A percentile compares a stretch with the other conserved stretches of the same genome.
phyloP scores from a whole-genome alignment of 2,113 vertebrate genomes.

The Heteronetta atricapilla region DNA sequence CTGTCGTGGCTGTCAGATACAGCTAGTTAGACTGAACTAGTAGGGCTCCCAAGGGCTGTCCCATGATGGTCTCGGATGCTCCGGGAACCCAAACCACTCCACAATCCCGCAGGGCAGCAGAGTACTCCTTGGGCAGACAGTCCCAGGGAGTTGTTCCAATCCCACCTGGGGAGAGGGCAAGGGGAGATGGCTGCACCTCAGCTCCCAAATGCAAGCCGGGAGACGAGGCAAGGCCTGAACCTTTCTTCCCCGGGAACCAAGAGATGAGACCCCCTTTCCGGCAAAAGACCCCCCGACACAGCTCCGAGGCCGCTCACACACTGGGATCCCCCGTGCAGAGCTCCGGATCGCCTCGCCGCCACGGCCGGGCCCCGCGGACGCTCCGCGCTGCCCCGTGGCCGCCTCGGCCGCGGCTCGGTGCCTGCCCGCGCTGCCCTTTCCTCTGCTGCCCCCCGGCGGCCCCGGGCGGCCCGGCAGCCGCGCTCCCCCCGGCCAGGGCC shows the following conservation, averaged over 20 bases:
- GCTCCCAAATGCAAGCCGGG: background rate
- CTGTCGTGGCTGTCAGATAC: background rate
- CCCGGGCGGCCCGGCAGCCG: background rate
- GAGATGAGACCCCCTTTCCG: no score
- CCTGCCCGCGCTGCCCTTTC: background rate
- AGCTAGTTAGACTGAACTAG: accelerated
- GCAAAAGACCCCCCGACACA: background rate
- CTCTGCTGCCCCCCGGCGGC: slow-evolving; percentile 57
- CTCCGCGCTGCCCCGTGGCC: no score
- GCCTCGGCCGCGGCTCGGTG: no score
- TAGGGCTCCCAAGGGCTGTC: background rate
- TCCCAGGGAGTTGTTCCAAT: background rate
- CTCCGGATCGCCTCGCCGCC: background rate
- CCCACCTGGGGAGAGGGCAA: background rate
- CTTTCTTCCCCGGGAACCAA: no score
- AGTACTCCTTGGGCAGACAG: background rate
- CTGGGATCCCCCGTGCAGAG: no score
- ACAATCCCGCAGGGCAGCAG: accelerated
- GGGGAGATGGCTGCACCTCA: background rate
- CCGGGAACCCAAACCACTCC: background rate
- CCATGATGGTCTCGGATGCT: no score
- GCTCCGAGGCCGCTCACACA: background rate
- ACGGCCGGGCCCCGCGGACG: no score
- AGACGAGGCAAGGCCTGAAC: background rate
- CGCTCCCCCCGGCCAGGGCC: background rate